These are phyloP conservation scores for Drosophila rufa DNA, from an alignment of 1,140 invertebrate species.

Conservation along the genomic window DNA sequence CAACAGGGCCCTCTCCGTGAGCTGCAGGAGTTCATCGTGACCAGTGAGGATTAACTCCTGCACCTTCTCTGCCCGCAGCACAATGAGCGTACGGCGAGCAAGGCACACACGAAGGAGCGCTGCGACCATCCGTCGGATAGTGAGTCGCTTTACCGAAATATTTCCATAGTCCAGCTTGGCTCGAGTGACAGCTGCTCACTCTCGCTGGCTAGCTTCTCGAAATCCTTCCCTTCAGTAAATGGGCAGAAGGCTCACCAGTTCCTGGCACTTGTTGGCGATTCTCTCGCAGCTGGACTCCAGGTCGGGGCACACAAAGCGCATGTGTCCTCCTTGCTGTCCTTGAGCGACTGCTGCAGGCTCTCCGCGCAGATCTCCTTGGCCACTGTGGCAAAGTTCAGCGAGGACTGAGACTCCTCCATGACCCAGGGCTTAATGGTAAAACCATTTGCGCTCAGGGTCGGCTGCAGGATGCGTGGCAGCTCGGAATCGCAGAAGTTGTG, in stretches of 20 bases:
- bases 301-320: slow-evolving; percentile 58
- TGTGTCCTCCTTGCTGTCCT: slow-evolving; percentile 55
- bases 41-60: slow-evolving; percentile 10
- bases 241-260: slow-evolving; percentile 54
- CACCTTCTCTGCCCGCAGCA: not conserved
- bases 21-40: slow-evolving; percentile 83
- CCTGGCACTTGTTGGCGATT: slow-evolving; percentile 60
- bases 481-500: slow-evolving; percentile 93
- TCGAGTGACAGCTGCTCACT: slow-evolving; percentile 44
- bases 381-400: no score
- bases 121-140: slow-evolving; percentile 86
- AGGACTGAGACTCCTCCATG: no score
- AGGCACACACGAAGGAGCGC: slow-evolving; percentile 92
- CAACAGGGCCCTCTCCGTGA: slow-evolving; percentile 87
- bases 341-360: slow-evolving; percentile 37
- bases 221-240: slow-evolving; percentile 23
- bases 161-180: slow-evolving; percentile 31
- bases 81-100: slow-evolving; percentile 32
- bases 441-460: slow-evolving; percentile 83
- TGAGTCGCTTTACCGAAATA: no score
- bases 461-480: slow-evolving; percentile 92
- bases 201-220: slow-evolving; percentile 41
- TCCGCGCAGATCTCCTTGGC: no score
- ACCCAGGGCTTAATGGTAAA: no score
- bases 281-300: slow-evolving; percentile 46